phyloP scores from a whole-genome alignment of 2,797 vertebrate species.

The Poecilia gillii region DNA sequence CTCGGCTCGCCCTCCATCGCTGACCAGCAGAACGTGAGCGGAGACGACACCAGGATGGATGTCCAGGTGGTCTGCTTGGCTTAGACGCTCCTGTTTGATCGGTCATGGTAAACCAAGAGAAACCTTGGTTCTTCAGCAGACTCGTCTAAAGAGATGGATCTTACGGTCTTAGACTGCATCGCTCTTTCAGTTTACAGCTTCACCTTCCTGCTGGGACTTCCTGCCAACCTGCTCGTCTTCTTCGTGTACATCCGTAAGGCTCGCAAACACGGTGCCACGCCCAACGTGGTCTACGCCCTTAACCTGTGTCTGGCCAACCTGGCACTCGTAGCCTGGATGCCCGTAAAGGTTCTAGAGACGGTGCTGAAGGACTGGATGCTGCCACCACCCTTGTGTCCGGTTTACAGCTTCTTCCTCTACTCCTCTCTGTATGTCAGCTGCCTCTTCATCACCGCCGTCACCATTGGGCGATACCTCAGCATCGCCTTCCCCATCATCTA shows the following conservation, averaged over 20 bases:
- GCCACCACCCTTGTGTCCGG: conserved; percentile 76
- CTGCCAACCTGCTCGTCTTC: conserved; percentile 84
- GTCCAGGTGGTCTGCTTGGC: neutral
- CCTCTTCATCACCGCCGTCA: conserved; percentile 84
- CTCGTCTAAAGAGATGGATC: conserved; percentile 41
- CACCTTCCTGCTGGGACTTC: conserved; percentile 87
- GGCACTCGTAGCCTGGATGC: conserved; percentile 82
- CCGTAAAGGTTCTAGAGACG: conserved; percentile 82
- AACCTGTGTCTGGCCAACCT: conserved; percentile 87
- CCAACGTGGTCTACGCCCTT: conserved; percentile 88
- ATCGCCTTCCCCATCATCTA: conserved; percentile 88
- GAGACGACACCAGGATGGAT: neutral
- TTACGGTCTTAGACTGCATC: conserved; percentile 49
- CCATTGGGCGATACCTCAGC: conserved; percentile 86
- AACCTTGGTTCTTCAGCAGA: neutral
- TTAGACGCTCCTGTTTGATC: neutral
- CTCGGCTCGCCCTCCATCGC: neutral
- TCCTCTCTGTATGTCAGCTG: conserved; percentile 85
- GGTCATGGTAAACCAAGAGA: conserved; percentile 25
- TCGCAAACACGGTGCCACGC: conserved; percentile 81
- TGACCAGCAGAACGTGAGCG: neutral
- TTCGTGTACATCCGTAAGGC: conserved; percentile 79
- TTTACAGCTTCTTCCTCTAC: conserved; percentile 83
- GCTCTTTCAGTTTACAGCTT: conserved; percentile 77
- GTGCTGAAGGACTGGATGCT: conserved; percentile 80